Evolutionary conservation across 2,113 vertebrate species (phyloP).

Genomic region (Amblyopsis rosae): DNA sequence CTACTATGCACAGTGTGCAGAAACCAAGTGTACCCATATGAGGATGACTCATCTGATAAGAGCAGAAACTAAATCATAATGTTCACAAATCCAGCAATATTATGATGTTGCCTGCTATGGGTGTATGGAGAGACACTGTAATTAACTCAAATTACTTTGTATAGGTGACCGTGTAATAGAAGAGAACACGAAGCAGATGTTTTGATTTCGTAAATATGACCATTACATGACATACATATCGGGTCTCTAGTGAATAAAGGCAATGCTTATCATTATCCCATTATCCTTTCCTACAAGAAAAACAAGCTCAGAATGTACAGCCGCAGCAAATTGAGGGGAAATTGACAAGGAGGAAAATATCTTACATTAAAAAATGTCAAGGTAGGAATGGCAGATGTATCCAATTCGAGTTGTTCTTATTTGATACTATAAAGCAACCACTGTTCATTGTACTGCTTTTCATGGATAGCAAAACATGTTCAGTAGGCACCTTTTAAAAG

Average conservation of each 20-base stretch:
- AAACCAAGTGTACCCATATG: not conserved
- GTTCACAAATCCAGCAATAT: not conserved
- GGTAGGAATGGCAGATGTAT: constrained; percentile 2
- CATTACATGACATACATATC: constrained; percentile 4
- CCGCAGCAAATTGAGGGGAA: constrained; percentile 9
- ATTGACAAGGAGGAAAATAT: not conserved
- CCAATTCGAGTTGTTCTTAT: not conserved
- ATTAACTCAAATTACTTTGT: constrained; percentile 5
- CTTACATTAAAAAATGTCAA: not conserved
- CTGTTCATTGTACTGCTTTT: not conserved
- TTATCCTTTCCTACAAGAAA: not conserved
- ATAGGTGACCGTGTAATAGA: constrained; percentile 7
- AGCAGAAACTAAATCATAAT: constrained; percentile 1
- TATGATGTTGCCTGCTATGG: not conserved
- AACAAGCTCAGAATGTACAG: constrained; percentile 27
- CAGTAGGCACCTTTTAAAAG: too few species aligned
- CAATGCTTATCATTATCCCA: constrained; percentile 36
- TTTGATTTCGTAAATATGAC: not conserved
- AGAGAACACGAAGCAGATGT: constrained; percentile 14
- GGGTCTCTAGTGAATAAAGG: constrained; percentile 13
- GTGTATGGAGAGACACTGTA: not conserved
- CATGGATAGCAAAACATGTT: too few species aligned
- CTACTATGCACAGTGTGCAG: not conserved
- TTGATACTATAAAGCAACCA: not conserved
- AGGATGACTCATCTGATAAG: too few species aligned